Conservation (phyloP, 1,140 invertebrate species). For the Pseudomyrmex pallidus region DNA sequence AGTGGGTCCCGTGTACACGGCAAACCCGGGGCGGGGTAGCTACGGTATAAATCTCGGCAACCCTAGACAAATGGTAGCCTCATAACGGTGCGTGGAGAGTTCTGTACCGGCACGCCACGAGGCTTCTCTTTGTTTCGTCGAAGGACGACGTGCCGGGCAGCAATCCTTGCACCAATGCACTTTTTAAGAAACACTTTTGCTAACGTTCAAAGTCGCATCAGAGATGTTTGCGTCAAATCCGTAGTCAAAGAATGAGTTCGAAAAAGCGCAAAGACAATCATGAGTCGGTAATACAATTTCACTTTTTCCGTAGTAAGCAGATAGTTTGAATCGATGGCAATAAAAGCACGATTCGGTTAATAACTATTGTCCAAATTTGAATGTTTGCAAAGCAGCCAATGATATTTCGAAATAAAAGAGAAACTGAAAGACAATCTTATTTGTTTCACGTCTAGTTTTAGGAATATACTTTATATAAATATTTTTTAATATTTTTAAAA, state of each 20-base stretch:
- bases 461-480: too few relatives aligned
- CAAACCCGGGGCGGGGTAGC: slow-evolving; percentile 64
- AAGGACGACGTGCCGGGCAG: slow-evolving; percentile 41
- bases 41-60: slow-evolving; percentile 67
- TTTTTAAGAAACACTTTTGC: slow-evolving; percentile 20
- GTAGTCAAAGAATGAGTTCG: slow-evolving; percentile 22
- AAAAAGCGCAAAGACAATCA: slow-evolving; percentile 19
- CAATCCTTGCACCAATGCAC: slow-evolving; percentile 33
- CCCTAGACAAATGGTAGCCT: slow-evolving; percentile 72
- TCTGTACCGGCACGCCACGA: slow-evolving; percentile 30
- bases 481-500: too few relatives aligned
- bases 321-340: slow-evolving; percentile 11
- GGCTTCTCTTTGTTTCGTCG: slow-evolving; percentile 65
- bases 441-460: not conserved
- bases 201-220: slow-evolving; percentile 14
- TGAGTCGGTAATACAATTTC: slow-evolving; percentile 24
- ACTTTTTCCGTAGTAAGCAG: slow-evolving; percentile 7
- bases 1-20: not conserved
- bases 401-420: not conserved
- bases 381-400: not conserved
- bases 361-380: not conserved
- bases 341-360: slow-evolving; percentile 33
- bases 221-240: slow-evolving; percentile 26
- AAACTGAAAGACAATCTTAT: not conserved
- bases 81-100: slow-evolving; percentile 61